Base-by-base conservation (phyloP, 1,140 invertebrate species). In the Trichomalopsis sarcophagae region DNA sequence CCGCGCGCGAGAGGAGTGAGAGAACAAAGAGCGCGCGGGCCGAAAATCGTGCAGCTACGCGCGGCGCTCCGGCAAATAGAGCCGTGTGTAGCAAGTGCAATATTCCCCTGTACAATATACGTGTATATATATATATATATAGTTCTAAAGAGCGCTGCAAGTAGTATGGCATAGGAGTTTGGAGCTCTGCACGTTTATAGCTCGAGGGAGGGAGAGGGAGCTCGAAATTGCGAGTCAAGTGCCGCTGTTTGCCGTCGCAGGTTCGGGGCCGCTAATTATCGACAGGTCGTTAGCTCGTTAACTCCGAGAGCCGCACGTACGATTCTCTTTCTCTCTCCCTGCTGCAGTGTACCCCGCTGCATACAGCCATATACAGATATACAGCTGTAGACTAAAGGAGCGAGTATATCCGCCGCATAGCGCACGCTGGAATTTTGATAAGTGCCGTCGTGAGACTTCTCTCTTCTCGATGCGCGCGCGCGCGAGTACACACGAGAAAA, bases 241-340 rank as follows among this genome's bases (percentile, higher is more conserved):
- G 55, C 69, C 69, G 27, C 23, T 71, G 69, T 71, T 71, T 71
- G 23, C 55, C 21, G 55, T 62, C 21, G 17, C 17, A 62, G 55
- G 21, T 62, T 62, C 55, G 55, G 55, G 21, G 17, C 27, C 13
- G 76, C 76, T 78, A 78, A 78, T 78, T 78, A 78, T 78, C 50
- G 50, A 30, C 50, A 36, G 76, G 11, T 78, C 76, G 76, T 78
- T 62, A 78, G n/a, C 50, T 78, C 50, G 76, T 62, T 78, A 66
- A 66, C 23, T 62, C 13, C 44, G n/a, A 55, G n/a, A 55, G 55
- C 4, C 21, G 55, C 55, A 62, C 55, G 21, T 62, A n/a, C 17
- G 50, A 62, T 62, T 21, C 21, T n/a, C 6, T 62, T 62, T 6
- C 17, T 21, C 17, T 62, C 21, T 62, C 55, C 6, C 55, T 21